phyloP scores from a whole-genome alignment of 2,888 invertebrate species.

The Phengaris arion region DNA sequence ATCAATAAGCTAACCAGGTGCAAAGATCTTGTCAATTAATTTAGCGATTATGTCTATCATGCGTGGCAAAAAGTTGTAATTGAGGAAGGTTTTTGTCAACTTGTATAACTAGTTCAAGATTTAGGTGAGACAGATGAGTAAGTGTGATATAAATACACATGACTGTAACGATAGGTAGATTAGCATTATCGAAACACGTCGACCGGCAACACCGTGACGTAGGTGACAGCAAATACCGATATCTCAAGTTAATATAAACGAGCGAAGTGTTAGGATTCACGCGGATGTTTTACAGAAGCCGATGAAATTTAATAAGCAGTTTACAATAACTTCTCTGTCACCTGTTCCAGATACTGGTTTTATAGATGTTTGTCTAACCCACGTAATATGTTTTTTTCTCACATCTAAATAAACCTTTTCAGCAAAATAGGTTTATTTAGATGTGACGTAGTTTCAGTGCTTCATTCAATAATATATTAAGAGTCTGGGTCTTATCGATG shows the following conservation, averaged over 20 bases:
- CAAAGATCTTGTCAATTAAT: slow-evolving; percentile 3
- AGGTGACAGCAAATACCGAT: not conserved
- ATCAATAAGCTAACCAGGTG: not conserved
- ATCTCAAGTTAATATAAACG: not conserved
- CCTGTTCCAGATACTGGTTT: not conserved
- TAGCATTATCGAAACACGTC: not conserved
- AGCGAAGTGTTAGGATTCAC: not conserved
- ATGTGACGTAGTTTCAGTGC: too few relatives aligned
- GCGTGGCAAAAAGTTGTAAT: slow-evolving; percentile 3
- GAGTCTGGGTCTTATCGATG: too few relatives aligned
- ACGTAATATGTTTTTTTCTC: too few relatives aligned
- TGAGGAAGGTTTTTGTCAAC: not conserved
- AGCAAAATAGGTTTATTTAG: too few relatives aligned
- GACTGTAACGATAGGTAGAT: not conserved
- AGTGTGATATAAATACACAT: slow-evolving; percentile 4
- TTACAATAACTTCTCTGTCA: not conserved
- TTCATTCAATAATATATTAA: too few relatives aligned
- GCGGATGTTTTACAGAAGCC: not conserved
- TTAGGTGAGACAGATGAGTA: not conserved
- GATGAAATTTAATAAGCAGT: not conserved
- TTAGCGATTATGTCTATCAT: slow-evolving; percentile 5
- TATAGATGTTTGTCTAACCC: not conserved
- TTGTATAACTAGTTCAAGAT: not conserved
- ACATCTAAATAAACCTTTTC: too few relatives aligned
- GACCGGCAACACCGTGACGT: not conserved